Evolutionary conservation across 2,113 vertebrate genomes (phyloP).

Genomic region (Turdus rufiventris): DNA sequence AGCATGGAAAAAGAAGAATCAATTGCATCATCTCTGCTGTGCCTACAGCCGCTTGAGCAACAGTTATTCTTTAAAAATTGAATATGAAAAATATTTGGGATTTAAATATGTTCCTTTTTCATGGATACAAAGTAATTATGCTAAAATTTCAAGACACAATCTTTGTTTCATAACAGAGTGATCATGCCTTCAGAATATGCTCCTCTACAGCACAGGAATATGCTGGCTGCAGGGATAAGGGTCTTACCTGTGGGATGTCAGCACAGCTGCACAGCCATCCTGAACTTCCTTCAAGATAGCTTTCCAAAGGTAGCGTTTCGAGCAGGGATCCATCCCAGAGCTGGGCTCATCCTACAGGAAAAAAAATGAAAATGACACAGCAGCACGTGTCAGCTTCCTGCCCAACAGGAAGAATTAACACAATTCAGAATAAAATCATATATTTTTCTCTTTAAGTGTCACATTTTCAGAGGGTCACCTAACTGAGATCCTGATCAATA

Average conservation of each 20-base stretch:
- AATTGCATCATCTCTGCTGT: background rate
- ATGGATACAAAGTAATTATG: background rate
- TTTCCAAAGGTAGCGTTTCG: slow-evolving; percentile 72
- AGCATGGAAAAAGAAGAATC: background rate
- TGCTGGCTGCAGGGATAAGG: background rate
- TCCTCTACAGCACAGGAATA: background rate
- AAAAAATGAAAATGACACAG: background rate
- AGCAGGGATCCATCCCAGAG: slow-evolving; percentile 77
- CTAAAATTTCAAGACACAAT: background rate
- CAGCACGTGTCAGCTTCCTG: background rate
- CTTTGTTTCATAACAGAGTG: background rate
- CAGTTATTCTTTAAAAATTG: background rate
- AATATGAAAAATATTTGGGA: background rate
- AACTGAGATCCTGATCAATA: background rate
- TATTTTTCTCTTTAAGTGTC: background rate
- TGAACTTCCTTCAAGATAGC: slow-evolving; percentile 57
- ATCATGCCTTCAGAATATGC: background rate
- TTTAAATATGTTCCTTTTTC: background rate
- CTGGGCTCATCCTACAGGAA: slow-evolving; percentile 73
- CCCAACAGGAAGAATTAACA: background rate
- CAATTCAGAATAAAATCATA: background rate
- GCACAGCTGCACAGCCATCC: slow-evolving; percentile 67
- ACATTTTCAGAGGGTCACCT: background rate
- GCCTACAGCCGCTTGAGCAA: background rate
- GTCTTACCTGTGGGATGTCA: slow-evolving; percentile 74